Conservation (phyloP, 2,888 invertebrate species). For the Philhelius pedissequus region DNA sequence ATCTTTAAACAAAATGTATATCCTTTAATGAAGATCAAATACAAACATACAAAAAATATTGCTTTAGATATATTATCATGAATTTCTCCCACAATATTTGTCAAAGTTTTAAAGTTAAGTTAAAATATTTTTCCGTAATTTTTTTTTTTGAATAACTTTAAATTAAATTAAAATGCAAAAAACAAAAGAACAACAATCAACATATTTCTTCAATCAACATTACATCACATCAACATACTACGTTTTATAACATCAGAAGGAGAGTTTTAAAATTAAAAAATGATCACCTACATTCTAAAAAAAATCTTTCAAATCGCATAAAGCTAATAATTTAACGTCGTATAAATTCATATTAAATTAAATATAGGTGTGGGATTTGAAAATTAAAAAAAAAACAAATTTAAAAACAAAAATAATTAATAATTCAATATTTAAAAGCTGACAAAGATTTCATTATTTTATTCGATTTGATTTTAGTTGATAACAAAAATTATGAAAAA, state of each 20-base stretch:
- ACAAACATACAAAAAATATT: neutral
- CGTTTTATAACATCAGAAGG: neutral
- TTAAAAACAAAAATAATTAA: neutral
- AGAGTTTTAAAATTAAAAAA: neutral
- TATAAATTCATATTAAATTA: neutral
- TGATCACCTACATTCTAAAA: neutral
- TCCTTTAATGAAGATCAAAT: neutral
- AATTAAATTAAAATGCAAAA: neutral
- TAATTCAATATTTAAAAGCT: conserved; percentile 36
- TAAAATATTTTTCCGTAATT: neutral
- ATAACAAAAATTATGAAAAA: neutral
- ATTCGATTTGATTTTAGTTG: neutral
- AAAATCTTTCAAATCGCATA: neutral
- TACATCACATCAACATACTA: neutral
- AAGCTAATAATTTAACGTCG: neutral
- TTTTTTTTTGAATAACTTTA: neutral
- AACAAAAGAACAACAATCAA: neutral
- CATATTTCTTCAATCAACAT: neutral
- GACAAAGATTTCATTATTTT: conserved; percentile 18
- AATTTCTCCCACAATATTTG: neutral
- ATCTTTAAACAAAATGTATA: neutral
- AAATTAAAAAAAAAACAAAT: neutral
- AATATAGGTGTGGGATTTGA: neutral
- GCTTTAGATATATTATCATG: neutral
- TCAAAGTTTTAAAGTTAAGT: neutral